These are phyloP conservation scores for Toxostoma redivivum DNA, from an alignment of 2,113 vertebrate species.

Conservation along the genomic window DNA sequence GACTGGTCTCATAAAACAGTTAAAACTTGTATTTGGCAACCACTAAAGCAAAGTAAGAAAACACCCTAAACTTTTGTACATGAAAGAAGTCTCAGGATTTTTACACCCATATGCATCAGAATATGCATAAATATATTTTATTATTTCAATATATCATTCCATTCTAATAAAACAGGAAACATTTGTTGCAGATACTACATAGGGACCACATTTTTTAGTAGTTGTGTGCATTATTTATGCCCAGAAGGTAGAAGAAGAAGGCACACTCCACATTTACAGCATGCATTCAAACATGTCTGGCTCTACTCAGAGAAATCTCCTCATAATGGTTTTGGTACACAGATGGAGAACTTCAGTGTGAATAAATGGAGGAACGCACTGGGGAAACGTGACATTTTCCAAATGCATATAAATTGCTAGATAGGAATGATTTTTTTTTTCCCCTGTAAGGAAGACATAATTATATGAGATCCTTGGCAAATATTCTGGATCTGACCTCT, in stretches of 20 bases:
- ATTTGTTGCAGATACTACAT: neutral
- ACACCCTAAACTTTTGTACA: neutral
- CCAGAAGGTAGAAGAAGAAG: neutral
- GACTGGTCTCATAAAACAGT: neutral
- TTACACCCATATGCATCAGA: neutral
- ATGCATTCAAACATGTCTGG: neutral
- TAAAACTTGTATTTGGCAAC: neutral
- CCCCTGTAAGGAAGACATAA: neutral
- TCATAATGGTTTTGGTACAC: neutral
- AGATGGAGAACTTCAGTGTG: neutral
- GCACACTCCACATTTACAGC: neutral
- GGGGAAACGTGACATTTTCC: neutral
- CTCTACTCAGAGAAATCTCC: neutral
- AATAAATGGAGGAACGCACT: neutral
- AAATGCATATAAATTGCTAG: neutral
- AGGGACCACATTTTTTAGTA: neutral
- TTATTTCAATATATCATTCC: neutral
- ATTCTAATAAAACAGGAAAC: neutral
- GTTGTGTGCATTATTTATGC: neutral
- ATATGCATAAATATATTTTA: neutral
- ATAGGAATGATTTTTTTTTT: neutral
- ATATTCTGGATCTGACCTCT: neutral
- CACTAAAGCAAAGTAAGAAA: neutral
- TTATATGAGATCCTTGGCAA: neutral
- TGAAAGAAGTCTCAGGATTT: neutral